Base-by-base conservation (phyloP, 2,797 vertebrate species). In the Tinamus major region DNA sequence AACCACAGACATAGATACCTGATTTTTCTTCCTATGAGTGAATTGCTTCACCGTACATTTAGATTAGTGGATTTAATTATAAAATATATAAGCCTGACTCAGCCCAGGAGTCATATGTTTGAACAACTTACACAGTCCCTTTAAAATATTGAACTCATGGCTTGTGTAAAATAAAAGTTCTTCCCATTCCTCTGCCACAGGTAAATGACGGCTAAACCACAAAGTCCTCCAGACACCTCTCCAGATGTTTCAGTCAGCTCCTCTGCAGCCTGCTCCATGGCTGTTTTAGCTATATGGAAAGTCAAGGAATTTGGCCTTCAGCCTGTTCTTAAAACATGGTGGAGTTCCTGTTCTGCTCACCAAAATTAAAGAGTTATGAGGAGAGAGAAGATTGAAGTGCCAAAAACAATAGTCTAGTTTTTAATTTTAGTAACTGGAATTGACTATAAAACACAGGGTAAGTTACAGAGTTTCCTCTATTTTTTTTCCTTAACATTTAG, bases 381-480 rank as follows among this genome's bases (percentile, higher is more conserved):
- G 51, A 82, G 71, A 81, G 33, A 64, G 31, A 72, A 87, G 62
- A 95, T 23, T 3, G 8, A 68, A 59, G 14, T 69, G 87, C 86
- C 89, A 92, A 96, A 89, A 85, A n/a, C n/a, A 92, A 92, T 65
- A 89, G 41, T 79, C 70, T 74, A 51, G 23, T 13, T 81, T 92
- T 95, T 83, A 84, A 56, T 91, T 94, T 92, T 91, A 89, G 89
- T 80, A 83, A 87, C 79, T 80, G 72, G 37, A 89, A 68, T 39
- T 59, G 75, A 55, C 53, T 83, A 39, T 55, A 65, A 75, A 89
- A 65, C 15, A 68, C 4, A 37, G 3, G 56, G 13, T 48, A 89
- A 85, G 37, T 37, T 61, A 51, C 3, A 62, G n/a, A 62, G 27
- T 83, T 95, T 89, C 41, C 18, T 85, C 65, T 35, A 19, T 58